phyloP scores from a whole-genome alignment of 2,797 vertebrate species.

The Iguana delicatissima region DNA sequence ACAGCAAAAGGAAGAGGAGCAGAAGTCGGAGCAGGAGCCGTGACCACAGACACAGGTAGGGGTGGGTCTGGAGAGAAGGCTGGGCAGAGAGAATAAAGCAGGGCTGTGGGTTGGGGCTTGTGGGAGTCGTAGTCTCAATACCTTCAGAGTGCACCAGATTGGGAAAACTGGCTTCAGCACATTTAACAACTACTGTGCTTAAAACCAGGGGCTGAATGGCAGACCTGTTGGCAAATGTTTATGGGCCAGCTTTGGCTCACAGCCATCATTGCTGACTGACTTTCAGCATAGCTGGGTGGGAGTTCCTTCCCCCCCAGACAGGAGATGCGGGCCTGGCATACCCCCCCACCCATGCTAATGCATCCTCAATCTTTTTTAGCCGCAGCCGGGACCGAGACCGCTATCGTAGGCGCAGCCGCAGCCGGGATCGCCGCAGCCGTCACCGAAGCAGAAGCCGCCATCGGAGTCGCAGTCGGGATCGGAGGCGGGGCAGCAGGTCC shows the following conservation, averaged over 20 bases:
- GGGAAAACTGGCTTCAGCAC: background rate
- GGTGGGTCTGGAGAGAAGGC: background rate
- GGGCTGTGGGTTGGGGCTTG: too few species aligned
- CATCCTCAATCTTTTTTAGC: conserved; percentile 6
- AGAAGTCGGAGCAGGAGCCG: conserved; percentile 68
- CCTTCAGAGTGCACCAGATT: background rate
- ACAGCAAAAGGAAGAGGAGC: conserved; percentile 70
- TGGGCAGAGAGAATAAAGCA: background rate
- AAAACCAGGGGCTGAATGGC: background rate
- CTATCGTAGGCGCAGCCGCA: conserved; percentile 59
- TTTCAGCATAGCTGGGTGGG: too few species aligned
- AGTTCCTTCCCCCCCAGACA: too few species aligned
- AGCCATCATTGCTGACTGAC: too few species aligned
- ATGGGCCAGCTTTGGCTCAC: too few species aligned
- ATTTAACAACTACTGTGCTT: background rate
- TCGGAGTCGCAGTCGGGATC: conserved; percentile 68
- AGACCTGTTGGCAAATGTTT: too few species aligned
- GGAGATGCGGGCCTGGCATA: too few species aligned
- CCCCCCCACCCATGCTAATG: background rate
- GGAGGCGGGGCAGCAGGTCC: conserved; percentile 53
- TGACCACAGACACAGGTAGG: conserved; percentile 72
- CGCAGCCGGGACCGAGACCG: conserved; percentile 63
- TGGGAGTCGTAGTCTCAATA: background rate
- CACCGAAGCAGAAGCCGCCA: conserved; percentile 56
- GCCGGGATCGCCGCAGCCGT: conserved; percentile 65